These are phyloP conservation scores for Garrulus glandarius DNA, from an alignment of 2,797 vertebrate species.

Conservation along the genomic window DNA sequence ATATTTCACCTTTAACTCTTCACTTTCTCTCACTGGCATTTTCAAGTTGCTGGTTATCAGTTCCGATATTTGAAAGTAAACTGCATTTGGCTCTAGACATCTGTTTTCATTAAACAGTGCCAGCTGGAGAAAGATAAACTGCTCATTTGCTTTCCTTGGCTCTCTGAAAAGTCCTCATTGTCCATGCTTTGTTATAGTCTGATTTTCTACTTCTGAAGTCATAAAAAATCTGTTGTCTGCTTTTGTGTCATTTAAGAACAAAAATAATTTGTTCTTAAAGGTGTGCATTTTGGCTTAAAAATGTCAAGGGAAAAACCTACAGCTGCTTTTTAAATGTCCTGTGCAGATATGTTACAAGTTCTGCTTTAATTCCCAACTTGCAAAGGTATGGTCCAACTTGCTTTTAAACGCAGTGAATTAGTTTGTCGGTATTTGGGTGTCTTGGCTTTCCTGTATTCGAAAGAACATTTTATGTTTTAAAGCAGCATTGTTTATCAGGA, in stretches of 20 bases:
- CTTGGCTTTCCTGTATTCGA: slow-evolving; percentile 29
- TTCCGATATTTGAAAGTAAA: neutral
- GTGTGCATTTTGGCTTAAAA: slow-evolving; percentile 28
- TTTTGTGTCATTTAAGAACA: slow-evolving; percentile 40
- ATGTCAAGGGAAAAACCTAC: neutral
- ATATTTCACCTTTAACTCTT: slow-evolving; percentile 62
- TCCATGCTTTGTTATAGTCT: neutral
- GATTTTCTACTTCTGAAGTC: slow-evolving; percentile 6
- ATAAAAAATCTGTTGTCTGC: slow-evolving; percentile 18
- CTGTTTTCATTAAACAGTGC: neutral
- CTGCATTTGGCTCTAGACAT: neutral
- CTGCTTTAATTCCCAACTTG: slow-evolving; percentile 1
- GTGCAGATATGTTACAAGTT: neutral
- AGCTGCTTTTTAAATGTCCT: neutral
- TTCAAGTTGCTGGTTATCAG: neutral
- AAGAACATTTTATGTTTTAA: neutral
- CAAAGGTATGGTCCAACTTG: neutral
- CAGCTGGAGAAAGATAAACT: slow-evolving; percentile 64
- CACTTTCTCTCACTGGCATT: slow-evolving; percentile 68
- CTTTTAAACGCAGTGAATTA: neutral
- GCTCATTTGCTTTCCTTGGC: slow-evolving; percentile 43
- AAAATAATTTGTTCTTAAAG: slow-evolving; percentile 49
- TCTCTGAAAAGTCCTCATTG: slow-evolving; percentile 1
- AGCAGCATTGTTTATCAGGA: slow-evolving; percentile 41
- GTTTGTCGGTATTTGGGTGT: neutral